These are phyloP conservation scores for Pyrocoelia pectoralis DNA, from an alignment of 2,888 invertebrate genomes.

Conservation along the genomic window DNA sequence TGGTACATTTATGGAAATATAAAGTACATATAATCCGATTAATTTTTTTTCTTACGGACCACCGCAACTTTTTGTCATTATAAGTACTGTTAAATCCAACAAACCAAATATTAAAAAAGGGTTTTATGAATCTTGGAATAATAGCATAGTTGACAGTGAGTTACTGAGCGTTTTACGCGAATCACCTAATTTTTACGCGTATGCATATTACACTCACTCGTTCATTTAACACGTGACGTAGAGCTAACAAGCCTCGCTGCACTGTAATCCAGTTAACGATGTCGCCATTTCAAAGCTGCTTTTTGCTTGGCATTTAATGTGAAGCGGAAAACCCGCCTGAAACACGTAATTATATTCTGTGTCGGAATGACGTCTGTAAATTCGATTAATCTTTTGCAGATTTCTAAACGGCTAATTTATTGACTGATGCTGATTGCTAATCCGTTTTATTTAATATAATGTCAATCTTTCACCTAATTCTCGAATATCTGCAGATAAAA, in stretches of 20 bases:
- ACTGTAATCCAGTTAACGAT: constrained; percentile 29
- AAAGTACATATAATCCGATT: constrained; percentile 8
- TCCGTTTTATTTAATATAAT: not conserved
- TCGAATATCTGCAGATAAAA: not conserved
- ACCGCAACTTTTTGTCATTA: not conserved
- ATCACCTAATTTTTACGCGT: constrained; percentile 14
- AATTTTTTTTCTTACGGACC: constrained; percentile 11
- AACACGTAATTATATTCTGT: constrained; percentile 29
- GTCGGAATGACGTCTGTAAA: constrained; percentile 20
- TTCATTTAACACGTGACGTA: constrained; percentile 34
- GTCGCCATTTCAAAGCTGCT: constrained; percentile 30
- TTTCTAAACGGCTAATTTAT: constrained; percentile 19
- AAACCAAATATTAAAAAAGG: too few relatives aligned
- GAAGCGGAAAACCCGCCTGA: constrained; percentile 21
- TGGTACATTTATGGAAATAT: constrained; percentile 11
- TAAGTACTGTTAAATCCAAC: too few relatives aligned
- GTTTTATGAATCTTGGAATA: too few relatives aligned
- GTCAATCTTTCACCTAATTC: not conserved
- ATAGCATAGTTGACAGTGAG: too few relatives aligned
- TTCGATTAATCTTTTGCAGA: constrained; percentile 20
- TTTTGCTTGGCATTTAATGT: constrained; percentile 30
- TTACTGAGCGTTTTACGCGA: not conserved
- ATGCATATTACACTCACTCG: constrained; percentile 21
- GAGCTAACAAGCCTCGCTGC: constrained; percentile 27
- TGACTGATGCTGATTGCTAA: constrained; percentile 17